Base-by-base conservation (phyloP, 2,888 invertebrate species). In the Meiosimyza platycephala region DNA sequence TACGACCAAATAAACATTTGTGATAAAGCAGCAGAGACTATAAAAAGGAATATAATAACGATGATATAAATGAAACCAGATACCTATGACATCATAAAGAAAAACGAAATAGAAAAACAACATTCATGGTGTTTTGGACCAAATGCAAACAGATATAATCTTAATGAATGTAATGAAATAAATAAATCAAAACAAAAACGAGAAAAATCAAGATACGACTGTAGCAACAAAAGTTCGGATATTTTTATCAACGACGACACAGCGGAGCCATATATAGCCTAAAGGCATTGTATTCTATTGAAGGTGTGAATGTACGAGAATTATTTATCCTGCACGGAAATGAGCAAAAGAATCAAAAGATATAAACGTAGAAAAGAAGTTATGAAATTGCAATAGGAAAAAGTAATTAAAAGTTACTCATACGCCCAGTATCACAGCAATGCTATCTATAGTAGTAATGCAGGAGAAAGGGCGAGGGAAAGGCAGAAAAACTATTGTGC, bases 111-210 rank as follows among this genome's bases (percentile, higher is more conserved):
- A 15, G 16, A 72, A 22, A 67, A 47, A 55, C 60, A 60, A 22
- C 48, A 4, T 18, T 65, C 28, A 65, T 28, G 51, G 28, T 33
- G 33, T 47, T 50, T 47, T 40, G 33, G 28, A 59, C 60, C 62
- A 54, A 48, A 71, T 33, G 47, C 78, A 79, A 78, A 40, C 40
- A 80, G 83, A 82, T 82, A 83, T 78, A 78, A 82, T 82, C 82
- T 83, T 82, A 83, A 82, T 82, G 83, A 82, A 82, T 80, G 79
- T 81, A 81, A 79, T 80, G 80, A 81, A 81, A 79, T 74, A 78
- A 79, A 82, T 82, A 82, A 82, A 82, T 82, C 82, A 83, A 82
- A 81, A 82, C 81, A 80, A 64, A 73, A 63, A 47, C 50, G 48
- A 74, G 81, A 79, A 81, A 74, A 77, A 76, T 47, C 69, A 60